Conservation (phyloP, 2,888 invertebrate genomes). For the Tubulanus polymorphus region DNA sequence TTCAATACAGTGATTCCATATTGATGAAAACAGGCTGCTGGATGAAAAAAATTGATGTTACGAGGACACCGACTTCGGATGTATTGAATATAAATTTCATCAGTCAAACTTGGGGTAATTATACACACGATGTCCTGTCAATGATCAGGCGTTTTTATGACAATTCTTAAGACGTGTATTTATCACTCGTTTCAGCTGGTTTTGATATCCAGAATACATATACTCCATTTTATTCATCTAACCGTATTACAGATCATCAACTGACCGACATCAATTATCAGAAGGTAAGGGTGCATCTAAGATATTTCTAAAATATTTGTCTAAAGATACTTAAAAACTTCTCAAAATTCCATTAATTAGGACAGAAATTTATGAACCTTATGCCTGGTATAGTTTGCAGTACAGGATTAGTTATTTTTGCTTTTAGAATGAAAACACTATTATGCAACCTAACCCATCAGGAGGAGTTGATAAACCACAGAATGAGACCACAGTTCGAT, state of each 20-base stretch:
- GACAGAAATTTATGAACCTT: background rate
- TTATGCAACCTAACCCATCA: no score
- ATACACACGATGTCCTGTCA: background rate
- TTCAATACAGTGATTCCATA: constrained; percentile 30
- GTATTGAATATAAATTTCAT: constrained; percentile 43
- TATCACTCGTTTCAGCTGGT: constrained; percentile 33
- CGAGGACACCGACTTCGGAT: constrained; percentile 30
- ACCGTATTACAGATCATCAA: constrained; percentile 25
- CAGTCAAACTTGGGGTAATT: constrained; percentile 48
- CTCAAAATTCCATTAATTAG: background rate
- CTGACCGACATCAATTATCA: constrained; percentile 5
- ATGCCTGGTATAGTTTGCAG: background rate
- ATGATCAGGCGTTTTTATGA: background rate
- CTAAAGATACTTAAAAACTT: no score
- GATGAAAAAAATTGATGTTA: constrained; percentile 33
- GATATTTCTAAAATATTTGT: background rate
- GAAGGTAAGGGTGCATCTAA: background rate
- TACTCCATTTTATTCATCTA: constrained; percentile 37
- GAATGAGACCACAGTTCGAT: no score
- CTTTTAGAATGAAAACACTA: no score
- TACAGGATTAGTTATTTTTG: background rate
- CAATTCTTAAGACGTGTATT: background rate
- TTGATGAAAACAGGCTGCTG: constrained; percentile 30
- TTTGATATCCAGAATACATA: constrained; percentile 43
- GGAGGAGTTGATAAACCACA: no score